Base-by-base conservation (phyloP, 2,888 invertebrate species). In the Iphiclides podalirius region DNA sequence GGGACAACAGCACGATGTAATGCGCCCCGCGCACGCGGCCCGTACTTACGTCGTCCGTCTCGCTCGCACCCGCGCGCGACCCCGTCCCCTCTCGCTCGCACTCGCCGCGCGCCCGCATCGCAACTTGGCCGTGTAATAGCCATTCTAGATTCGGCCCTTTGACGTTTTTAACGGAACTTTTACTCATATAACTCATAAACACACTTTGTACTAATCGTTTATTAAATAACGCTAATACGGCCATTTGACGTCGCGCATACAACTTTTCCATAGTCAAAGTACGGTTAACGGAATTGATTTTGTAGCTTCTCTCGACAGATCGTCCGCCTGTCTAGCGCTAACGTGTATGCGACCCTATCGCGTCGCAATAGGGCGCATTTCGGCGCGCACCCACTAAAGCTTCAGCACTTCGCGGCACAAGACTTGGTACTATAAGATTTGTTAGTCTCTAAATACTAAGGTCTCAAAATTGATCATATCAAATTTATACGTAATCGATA, bases 1-100 rank as follows among this genome's bases (percentile, higher is more conserved):
- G 94, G 94, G 94, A 94, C 83, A 93, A 93, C 89, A 93, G 93
- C 81, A 93, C 93, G 66, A 94, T 94, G 93, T 94, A 93, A 91
- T 67, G 64, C 63, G 59, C 57, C 31, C 53, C 57, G 13, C 11
- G 13, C 46, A 9, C 35, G 39, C 43, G 49, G 39, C 41, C 59
- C 54, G 72, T 72, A 72, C 73, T 72, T 72, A 70, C 61, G 53
- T 43, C 57, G 56, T 51, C 59, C 54, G 52, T 59, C 66, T 57
- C 68, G 53, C 61, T 57, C 58, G 55, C 55, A 53, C 61, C 41
- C 47, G 47, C 55, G 51, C 56, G 42, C 59, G 41, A 31, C 23
- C 42, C 35, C 44, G 47, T 44, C 52, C 52, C 34, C 34, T 20
- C 16, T 35, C 39, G 14, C 38, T 31, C 37, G 44, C 46, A 13